These are phyloP conservation scores for Clivina fossor DNA, from an alignment of 2,888 invertebrate genomes.

Conservation along the genomic window DNA sequence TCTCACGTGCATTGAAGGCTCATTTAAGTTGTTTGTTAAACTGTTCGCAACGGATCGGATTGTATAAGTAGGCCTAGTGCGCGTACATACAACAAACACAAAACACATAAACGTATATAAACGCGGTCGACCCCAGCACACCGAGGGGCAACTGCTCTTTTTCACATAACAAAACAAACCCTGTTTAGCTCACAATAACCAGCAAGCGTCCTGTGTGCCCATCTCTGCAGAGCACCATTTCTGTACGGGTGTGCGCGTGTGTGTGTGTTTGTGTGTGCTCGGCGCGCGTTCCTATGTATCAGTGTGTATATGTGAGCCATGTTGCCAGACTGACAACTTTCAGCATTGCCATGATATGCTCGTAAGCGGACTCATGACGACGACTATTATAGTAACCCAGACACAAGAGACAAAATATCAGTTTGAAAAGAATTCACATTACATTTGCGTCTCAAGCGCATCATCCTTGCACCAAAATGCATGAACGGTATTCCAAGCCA, in stretches of 20 bases:
- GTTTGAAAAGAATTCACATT: no score
- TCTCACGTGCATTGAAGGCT: constrained; percentile 22
- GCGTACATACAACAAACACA: constrained; percentile 3
- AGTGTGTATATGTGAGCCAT: no score
- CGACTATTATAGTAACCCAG: no score
- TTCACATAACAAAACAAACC: constrained; percentile 34
- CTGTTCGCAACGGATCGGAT: constrained; percentile 21
- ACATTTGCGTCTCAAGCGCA: no score
- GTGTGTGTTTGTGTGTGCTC: constrained; percentile 11
- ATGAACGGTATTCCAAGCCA: no score
- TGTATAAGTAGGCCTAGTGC: constrained; percentile 20
- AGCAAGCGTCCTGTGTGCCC: not conserved
- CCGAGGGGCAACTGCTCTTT: constrained; percentile 29
- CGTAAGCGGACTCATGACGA: no score
- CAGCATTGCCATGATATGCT: no score
- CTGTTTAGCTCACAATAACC: constrained; percentile 23
- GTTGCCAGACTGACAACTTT: constrained; percentile 21
- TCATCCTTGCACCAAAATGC: no score
- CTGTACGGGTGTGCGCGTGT: constrained; percentile 11
- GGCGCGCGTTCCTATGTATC: no score
- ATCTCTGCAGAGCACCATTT: not conserved
- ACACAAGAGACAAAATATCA: no score
- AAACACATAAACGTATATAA: no score
- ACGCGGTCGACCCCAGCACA: constrained; percentile 15
- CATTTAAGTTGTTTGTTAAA: constrained; percentile 25